Percentiles rank a stretch among this genome's conserved stretches.
phyloP scores from a whole-genome alignment of 2,113 vertebrate genomes.

The Microtus pennsylvanicus region DNA sequence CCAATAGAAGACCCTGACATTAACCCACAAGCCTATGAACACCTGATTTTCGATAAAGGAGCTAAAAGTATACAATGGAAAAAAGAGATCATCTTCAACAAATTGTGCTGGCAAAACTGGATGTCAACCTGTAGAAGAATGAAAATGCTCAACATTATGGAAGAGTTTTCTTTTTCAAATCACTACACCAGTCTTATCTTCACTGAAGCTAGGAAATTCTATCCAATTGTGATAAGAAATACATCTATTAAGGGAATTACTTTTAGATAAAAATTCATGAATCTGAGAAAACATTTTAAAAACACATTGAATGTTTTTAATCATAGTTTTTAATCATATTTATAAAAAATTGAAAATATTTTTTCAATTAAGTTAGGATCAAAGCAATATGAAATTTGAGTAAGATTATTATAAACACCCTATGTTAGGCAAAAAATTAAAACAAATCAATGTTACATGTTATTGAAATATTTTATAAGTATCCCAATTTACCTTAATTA shows the following conservation, averaged over 20 bases:
- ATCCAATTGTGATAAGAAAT: neutral
- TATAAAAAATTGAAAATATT: neutral
- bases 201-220: neutral
- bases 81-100: too few species aligned
- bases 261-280: neutral
- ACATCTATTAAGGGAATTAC: neutral
- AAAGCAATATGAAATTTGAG: slow-evolving; percentile 57
- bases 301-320: neutral
- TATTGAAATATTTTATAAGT: slow-evolving; percentile 53
- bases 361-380: slow-evolving; percentile 64
- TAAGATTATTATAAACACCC: slow-evolving; percentile 70
- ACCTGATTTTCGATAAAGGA: too few species aligned
- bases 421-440: slow-evolving; percentile 68
- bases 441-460: slow-evolving; percentile 63
- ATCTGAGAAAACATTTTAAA: neutral
- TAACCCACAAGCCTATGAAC: too few species aligned
- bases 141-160: neutral
- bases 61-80: too few species aligned
- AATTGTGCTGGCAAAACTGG: too few species aligned
- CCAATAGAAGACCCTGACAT: too few species aligned
- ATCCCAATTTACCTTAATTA: slow-evolving; percentile 69
- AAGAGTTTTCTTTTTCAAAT: neutral
- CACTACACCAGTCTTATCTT: neutral
- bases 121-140: too few species aligned
- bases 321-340: neutral